Evolutionary conservation across 2,797 vertebrate genomes (phyloP), one percentile per base, ranked within the genome.

Genomic region (Myioborus miniatus): DNA sequence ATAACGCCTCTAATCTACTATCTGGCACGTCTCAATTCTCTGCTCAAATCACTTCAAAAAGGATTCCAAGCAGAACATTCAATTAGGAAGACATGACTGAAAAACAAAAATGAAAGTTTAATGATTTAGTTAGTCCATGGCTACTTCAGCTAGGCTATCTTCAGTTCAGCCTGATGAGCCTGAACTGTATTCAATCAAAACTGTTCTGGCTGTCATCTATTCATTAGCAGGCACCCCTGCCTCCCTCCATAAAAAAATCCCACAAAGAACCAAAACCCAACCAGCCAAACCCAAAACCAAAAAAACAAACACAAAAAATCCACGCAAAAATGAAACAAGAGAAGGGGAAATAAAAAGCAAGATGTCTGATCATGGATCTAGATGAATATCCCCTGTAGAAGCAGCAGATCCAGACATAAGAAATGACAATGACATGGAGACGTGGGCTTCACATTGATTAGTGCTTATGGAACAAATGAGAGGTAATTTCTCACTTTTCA

Each of bases 71-170:
- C 46, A 84, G 77, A 62, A 85, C 88, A 90, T 59, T 82, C 47
- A 88, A 86, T 81, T 90, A 76, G 56, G 64, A 82, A 87, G 32
- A 80, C 37, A 90, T 77, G 44, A 72, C 36, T 67, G 49, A 83
- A 96, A 92, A 91, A 88, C 59, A 94, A 56, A 95, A 91, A 71
- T 27, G 36, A 27, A 94, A 84, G 11, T 80, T 63, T 79, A 82
- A 80, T 83, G 52, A 60, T 46, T 32, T 68, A 67, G 47, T 49
- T 78, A 44, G n/a, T 34, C 56, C 30, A 65, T 55, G 46, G 77
- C 67, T 89, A 80, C 27, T 24, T 83, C 44, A 76, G 16, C 21
- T n/a, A n/a, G 22, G 37, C 24, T 70, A 27, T 24, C 50, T 86
- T 78, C 41, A 64, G 37, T 70, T 72, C 52, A 79, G 34, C 47